Evolutionary conservation across 1,140 invertebrate genomes (phyloP).

Genomic region (Hylaeus volcanicus): DNA sequence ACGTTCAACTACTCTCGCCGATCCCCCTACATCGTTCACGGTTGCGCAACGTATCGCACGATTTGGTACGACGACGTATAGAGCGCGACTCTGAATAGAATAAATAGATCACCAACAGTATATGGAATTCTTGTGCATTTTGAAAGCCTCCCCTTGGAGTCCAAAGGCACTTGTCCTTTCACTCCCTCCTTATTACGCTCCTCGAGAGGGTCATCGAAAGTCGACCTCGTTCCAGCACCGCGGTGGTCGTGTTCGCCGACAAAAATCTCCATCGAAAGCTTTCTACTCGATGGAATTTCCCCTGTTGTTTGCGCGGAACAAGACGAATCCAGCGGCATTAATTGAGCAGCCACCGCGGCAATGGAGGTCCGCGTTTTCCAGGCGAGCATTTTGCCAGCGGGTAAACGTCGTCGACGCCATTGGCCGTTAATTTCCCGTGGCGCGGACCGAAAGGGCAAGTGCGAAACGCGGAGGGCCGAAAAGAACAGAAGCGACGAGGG

Average conservation of each 20-base stretch:
- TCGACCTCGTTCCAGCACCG: not conserved
- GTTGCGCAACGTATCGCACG: conserved; percentile 2
- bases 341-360: conserved; percentile 24
- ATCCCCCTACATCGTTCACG: not conserved
- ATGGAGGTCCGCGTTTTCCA: conserved; percentile 7
- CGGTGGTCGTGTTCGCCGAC: not conserved
- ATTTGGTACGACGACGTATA: not conserved
- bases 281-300: conserved; percentile 25
- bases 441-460: conserved; percentile 53
- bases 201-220: not conserved
- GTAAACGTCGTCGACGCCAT: conserved; percentile 10
- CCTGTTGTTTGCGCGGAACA: conserved; percentile 2
- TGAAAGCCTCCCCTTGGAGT: no score
- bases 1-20: conserved; percentile 8
- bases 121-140: not conserved
- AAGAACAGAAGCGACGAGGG: not conserved
- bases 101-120: conserved; percentile 13
- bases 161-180: no score
- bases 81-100: not conserved
- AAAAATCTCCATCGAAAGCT: not conserved
- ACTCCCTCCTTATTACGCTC: no score
- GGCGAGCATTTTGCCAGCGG: conserved; percentile 41
- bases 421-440: conserved; percentile 51
- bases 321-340: conserved; percentile 10
- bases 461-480: conserved; percentile 16